Conservation (phyloP, 2,888 invertebrate species). For the Cactoblastis cactorum region DNA sequence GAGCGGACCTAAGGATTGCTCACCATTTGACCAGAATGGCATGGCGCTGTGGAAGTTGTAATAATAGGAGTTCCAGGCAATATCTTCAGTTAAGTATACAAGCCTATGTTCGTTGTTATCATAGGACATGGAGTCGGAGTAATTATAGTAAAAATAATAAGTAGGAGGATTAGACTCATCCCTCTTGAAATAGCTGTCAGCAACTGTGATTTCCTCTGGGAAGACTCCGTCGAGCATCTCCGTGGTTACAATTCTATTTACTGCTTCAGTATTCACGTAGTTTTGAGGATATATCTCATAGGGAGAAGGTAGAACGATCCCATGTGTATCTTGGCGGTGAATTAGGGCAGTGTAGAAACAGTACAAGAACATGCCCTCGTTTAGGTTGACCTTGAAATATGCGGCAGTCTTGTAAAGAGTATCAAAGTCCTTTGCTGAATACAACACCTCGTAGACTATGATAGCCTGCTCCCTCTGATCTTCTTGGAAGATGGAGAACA, state of each 20-base stretch:
- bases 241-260: conserved; percentile 59
- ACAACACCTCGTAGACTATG: conserved; percentile 77
- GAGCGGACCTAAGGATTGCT: conserved; percentile 56
- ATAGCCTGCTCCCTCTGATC: conserved; percentile 68
- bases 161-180: too few relatives aligned
- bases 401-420: conserved; percentile 80
- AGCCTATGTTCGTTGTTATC: conserved; percentile 79
- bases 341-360: conserved; percentile 79
- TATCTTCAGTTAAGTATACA: conserved; percentile 85
- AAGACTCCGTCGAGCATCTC: conserved; percentile 57
- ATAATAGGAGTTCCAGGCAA: conserved; percentile 84
- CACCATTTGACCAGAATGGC: conserved; percentile 82
- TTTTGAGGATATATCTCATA: too few relatives aligned
- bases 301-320: conserved; percentile 81
- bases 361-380: conserved; percentile 82
- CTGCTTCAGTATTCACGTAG: conserved; percentile 78
- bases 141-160: conserved; percentile 78
- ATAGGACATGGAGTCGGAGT: conserved; percentile 73
- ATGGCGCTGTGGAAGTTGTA: conserved; percentile 81
- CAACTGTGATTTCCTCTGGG: conserved; percentile 43
- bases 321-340: conserved; percentile 78
- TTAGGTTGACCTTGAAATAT: conserved; percentile 77
- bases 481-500: conserved; percentile 74
- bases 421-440: conserved; percentile 80
- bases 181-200: too few relatives aligned